Percentiles rank a stretch among this genome's conserved stretches.
Evolutionary conservation across 2,113 vertebrate genomes (phyloP).

Genomic region (Indri indri): DNA sequence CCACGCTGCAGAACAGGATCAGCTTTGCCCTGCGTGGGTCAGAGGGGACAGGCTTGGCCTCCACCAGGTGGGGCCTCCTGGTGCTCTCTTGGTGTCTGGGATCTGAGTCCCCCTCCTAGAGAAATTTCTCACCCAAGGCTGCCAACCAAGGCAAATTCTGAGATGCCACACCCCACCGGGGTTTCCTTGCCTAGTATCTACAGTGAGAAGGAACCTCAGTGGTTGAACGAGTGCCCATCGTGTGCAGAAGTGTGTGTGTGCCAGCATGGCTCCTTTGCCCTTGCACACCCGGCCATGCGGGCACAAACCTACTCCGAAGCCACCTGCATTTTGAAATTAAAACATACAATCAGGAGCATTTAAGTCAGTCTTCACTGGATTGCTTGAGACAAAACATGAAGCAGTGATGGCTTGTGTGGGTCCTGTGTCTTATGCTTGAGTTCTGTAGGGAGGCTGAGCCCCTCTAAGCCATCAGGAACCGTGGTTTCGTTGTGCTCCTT

Average conservation of each 20-base stretch:
- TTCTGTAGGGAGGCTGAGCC: background rate
- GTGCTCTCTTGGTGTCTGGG: background rate
- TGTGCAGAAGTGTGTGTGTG: too few species aligned
- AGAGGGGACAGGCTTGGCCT: background rate
- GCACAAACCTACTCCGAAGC: background rate
- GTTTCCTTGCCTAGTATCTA: background rate
- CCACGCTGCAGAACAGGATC: background rate
- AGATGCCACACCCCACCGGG: background rate
- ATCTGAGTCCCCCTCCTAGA: background rate
- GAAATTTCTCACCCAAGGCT: background rate
- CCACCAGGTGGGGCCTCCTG: background rate
- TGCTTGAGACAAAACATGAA: background rate
- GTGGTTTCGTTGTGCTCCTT: background rate
- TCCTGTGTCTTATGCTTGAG: background rate
- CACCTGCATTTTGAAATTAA: background rate
- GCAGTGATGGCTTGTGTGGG: background rate
- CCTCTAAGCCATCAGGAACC: background rate
- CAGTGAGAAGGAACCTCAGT: background rate
- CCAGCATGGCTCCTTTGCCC: background rate
- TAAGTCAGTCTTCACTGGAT: background rate
- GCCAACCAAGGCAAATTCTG: background rate
- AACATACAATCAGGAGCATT: background rate
- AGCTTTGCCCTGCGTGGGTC: background rate
- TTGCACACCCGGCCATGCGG: background rate
- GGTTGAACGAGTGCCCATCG: background rate